Evolutionary conservation across 2,797 vertebrate genomes (phyloP).

Genomic region (Vespertilio murinus): DNA sequence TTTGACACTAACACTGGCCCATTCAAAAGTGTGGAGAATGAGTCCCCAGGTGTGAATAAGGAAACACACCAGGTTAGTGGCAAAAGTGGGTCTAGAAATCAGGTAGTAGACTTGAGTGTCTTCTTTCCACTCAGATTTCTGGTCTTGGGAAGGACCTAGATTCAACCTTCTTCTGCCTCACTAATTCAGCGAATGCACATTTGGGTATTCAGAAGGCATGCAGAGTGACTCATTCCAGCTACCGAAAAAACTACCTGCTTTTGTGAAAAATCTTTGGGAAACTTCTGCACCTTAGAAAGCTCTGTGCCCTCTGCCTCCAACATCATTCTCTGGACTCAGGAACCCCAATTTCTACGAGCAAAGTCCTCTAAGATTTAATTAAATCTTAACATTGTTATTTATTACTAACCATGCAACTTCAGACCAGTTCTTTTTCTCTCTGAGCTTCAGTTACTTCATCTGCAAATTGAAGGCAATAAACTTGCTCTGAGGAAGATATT

Average conservation of each 20-base stretch:
- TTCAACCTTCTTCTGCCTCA: neutral
- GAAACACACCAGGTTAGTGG: neutral
- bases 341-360: neutral
- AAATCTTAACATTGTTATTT: neutral
- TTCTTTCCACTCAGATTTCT: neutral
- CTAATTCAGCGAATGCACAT: neutral
- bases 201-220: neutral
- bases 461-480: conserved; percentile 1
- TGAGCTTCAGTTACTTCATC: neutral
- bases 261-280: neutral
- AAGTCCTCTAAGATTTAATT: neutral
- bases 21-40: neutral
- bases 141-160: neutral
- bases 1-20: neutral
- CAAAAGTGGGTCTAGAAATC: conserved; percentile 1
- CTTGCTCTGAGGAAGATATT: neutral
- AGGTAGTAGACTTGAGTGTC: neutral
- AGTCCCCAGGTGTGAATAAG: neutral
- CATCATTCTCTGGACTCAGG: neutral
- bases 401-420: neutral
- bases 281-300: neutral
- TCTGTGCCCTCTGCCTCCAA: neutral
- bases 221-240: neutral
- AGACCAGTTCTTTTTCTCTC: neutral
- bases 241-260: neutral